phyloP scores from a whole-genome alignment of 2,888 invertebrate species.

The Lasioglossum calceatum region DNA sequence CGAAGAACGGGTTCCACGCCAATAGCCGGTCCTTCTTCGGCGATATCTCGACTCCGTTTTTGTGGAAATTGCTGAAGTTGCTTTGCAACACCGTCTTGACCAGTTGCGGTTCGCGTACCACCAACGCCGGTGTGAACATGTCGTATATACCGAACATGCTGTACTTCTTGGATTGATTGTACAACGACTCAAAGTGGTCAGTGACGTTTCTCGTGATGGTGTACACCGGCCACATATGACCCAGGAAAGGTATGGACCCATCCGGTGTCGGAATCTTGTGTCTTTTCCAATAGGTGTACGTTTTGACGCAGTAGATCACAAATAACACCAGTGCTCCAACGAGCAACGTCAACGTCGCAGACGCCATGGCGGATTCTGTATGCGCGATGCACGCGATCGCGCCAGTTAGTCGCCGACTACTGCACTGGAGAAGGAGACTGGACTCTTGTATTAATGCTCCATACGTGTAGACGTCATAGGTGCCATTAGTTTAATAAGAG shows the following conservation, averaged over 20 bases:
- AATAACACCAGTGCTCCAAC: background rate
- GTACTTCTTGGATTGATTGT: constrained; percentile 46
- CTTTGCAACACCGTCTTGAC: constrained; percentile 73
- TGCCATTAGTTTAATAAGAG: background rate
- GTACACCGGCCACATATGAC: constrained; percentile 64
- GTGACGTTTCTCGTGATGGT: constrained; percentile 26
- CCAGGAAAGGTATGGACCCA: constrained; percentile 65
- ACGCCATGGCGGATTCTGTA: constrained; percentile 16
- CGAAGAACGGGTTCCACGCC: constrained; percentile 75
- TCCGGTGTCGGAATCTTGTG: constrained; percentile 54
- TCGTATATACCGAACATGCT: constrained; percentile 74
- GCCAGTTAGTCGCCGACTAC: background rate
- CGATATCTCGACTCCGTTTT: constrained; percentile 60
- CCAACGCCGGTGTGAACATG: background rate
- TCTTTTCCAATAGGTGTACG: constrained; percentile 62
- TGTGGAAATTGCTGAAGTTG: constrained; percentile 73
- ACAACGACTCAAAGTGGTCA: constrained; percentile 50
- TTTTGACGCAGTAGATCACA: constrained; percentile 7
- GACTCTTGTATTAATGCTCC: background rate
- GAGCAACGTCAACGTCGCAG: background rate
- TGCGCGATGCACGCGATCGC: background rate
- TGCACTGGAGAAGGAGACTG: background rate
- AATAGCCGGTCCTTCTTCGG: constrained; percentile 71
- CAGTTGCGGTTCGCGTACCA: constrained; percentile 73
- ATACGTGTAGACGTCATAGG: background rate